These are phyloP conservation scores for Phenacoccus solenopsis DNA, from an alignment of 1,140 invertebrate genomes.

Conservation along the genomic window DNA sequence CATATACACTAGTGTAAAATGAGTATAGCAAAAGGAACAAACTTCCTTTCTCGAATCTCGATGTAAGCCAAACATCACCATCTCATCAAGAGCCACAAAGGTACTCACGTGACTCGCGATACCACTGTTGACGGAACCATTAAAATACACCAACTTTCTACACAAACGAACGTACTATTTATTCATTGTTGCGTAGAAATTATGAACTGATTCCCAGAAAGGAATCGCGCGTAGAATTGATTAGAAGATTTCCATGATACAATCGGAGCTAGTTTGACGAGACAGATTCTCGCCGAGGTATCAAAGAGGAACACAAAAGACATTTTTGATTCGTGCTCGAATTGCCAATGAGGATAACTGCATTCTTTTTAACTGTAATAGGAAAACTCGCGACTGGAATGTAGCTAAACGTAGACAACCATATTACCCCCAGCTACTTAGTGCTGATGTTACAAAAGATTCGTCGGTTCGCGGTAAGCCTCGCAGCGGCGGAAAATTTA, in stretches of 20 bases:
- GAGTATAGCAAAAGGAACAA: no score
- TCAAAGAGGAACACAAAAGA: slow-evolving; percentile 1
- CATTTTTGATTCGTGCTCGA: neutral
- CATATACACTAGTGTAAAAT: no score
- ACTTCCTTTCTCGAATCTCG: no score
- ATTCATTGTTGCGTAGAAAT: neutral
- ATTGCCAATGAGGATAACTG: neutral
- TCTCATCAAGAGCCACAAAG: no score
- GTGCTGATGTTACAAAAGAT: neutral
- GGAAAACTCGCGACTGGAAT: neutral
- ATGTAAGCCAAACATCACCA: no score
- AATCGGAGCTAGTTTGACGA: slow-evolving; percentile 1
- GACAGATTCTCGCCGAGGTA: neutral
- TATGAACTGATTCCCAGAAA: slow-evolving; percentile 1
- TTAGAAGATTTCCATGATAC: neutral
- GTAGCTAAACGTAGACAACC: neutral
- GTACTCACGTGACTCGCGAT: no score
- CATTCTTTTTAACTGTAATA: slow-evolving; percentile 3
- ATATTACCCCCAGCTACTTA: neutral
- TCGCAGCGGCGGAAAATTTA: neutral
- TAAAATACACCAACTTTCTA: neutral
- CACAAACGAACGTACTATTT: neutral
- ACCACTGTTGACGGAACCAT: no score
- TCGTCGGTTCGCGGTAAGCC: neutral
- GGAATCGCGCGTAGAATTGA: slow-evolving; percentile 1